Percentiles rank a stretch among this genome's conserved stretches.
Conservation (phyloP, 2,797 vertebrate species). For the Propithecus deckenii region DNA sequence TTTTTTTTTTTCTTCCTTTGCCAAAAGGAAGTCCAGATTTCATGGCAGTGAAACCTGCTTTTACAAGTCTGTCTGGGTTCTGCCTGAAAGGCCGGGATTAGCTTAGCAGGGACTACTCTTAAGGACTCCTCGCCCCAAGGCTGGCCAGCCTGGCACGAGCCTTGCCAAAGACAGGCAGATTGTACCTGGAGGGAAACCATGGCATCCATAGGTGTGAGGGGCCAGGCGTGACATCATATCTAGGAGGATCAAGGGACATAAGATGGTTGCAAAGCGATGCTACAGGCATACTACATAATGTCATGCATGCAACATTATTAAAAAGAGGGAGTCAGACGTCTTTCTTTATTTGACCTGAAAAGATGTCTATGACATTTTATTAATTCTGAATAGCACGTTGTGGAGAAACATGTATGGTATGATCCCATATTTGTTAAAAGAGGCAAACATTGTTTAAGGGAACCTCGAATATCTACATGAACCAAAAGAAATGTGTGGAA, state of each 20-base stretch:
- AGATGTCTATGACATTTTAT: not conserved
- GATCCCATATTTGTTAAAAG: not conserved
- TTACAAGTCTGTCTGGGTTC: not conserved
- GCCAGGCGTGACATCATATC: not conserved
- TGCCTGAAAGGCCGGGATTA: not conserved
- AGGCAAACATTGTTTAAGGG: not conserved
- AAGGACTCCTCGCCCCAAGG: not conserved
- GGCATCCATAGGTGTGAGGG: fast-evolving
- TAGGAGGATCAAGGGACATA: not conserved
- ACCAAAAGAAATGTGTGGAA: not conserved
- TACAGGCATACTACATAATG: fast-evolving
- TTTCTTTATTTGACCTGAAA: not conserved
- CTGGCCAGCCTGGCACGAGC: not conserved
- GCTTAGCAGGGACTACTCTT: not conserved
- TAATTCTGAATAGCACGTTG: not conserved
- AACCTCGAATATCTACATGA: not conserved
- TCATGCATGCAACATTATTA: too few species aligned
- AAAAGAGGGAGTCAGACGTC: not conserved
- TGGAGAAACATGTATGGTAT: not conserved
- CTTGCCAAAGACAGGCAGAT: not conserved
- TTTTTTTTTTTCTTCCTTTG: not conserved
- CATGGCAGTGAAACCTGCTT: not conserved
- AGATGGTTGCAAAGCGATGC: not conserved
- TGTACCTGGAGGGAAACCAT: not conserved
- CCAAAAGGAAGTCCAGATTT: slow-evolving; percentile 21